Percentiles rank a stretch among this genome's conserved stretches.
phyloP scores from a whole-genome alignment of 2,113 vertebrate species.

The Colistium nudipinnis region DNA sequence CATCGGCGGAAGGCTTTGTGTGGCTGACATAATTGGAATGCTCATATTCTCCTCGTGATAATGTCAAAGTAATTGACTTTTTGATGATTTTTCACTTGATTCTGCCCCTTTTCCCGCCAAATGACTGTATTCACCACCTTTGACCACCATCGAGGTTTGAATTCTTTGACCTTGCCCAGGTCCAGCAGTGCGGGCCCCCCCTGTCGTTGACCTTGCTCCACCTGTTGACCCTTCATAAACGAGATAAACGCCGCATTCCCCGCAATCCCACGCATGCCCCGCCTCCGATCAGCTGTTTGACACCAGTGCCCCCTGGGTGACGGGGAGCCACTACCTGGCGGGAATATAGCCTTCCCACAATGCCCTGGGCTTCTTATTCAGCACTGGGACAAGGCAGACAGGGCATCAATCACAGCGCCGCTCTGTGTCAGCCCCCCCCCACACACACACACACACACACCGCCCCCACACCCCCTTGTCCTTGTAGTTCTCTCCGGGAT shows the following conservation, averaged over 20 bases:
- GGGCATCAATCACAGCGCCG: constrained; percentile 62
- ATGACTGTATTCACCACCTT: not conserved
- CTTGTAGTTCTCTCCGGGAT: constrained; percentile 47
- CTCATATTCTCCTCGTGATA: constrained; percentile 40
- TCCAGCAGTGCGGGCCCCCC: no score
- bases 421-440: constrained; percentile 55
- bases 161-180: no score
- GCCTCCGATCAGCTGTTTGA: no score
- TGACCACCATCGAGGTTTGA: constrained; percentile 2
- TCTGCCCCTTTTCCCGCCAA: constrained; percentile 1
- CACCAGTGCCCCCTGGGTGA: constrained; percentile 50
- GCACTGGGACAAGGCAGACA: constrained; percentile 47
- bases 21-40: constrained; percentile 46
- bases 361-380: constrained; percentile 63
- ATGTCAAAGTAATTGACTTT: constrained; percentile 45
- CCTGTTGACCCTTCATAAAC: not conserved
- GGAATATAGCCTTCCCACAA: no score
- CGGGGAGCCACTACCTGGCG: constrained; percentile 47
- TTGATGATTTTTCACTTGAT: constrained; percentile 23
- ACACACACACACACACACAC: no score
- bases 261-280: no score
- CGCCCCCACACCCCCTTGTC: no score
- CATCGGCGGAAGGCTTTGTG: constrained; percentile 56
- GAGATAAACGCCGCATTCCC: constrained; percentile 8
- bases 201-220: constrained; percentile 1